Evolutionary conservation across 2,797 vertebrate species (phyloP).

Genomic region (Buphagus erythrorhynchus): DNA sequence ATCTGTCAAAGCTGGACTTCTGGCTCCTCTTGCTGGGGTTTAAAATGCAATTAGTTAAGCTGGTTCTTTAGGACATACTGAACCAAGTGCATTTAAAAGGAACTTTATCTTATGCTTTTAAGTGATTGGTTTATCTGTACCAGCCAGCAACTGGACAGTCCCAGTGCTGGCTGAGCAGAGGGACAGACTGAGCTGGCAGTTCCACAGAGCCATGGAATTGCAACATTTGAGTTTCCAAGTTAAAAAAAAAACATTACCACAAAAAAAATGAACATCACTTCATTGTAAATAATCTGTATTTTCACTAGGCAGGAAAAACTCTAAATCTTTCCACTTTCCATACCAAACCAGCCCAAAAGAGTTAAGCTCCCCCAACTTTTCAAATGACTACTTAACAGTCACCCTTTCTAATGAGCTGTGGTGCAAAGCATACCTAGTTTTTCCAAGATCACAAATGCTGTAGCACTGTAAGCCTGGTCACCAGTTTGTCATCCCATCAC

Average conservation of each 20-base stretch:
- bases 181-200: background rate
- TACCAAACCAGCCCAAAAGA: background rate
- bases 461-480: background rate
- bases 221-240: background rate
- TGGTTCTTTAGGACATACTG: background rate
- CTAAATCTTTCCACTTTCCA: background rate
- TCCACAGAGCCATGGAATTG: background rate
- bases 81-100: background rate
- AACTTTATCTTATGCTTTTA: background rate
- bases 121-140: background rate
- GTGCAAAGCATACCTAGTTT: background rate
- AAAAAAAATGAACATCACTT: background rate
- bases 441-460: background rate
- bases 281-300: background rate
- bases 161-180: background rate
- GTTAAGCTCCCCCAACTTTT: background rate
- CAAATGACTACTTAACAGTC: background rate
- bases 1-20: background rate
- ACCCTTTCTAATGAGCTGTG: background rate
- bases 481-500: background rate
- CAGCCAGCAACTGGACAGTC: background rate
- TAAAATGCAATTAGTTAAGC: background rate
- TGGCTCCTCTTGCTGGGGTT: background rate
- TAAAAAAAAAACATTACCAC: background rate
- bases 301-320: background rate